Conservation (phyloP, 2,888 invertebrate species). For the Tiliacea aurago region DNA sequence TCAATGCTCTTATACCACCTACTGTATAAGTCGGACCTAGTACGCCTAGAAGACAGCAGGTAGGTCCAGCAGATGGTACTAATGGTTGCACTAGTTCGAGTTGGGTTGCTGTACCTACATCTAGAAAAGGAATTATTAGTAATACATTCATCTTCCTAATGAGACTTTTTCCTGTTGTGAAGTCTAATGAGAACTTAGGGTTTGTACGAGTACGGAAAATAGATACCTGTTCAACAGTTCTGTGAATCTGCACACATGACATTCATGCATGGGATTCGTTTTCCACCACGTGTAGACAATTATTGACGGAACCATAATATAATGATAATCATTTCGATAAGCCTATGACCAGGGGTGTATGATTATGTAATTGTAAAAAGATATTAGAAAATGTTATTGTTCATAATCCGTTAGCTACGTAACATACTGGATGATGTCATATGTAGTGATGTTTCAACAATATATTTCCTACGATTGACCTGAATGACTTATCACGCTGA, state of each 20-base stretch:
- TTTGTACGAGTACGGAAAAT: not conserved
- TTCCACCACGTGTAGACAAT: constrained; percentile 1
- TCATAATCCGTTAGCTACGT: not conserved
- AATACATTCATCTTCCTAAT: not conserved
- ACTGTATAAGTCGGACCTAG: constrained; percentile 85
- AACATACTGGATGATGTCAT: constrained; percentile 31
- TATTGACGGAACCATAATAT: constrained; percentile 21
- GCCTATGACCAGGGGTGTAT: not conserved
- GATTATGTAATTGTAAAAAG: constrained; percentile 5
- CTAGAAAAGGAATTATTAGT: constrained; percentile 83
- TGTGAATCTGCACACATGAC: not conserved
- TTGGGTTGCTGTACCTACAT: constrained; percentile 95
- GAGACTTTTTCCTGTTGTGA: constrained; percentile 1
- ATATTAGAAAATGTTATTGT: not conserved
- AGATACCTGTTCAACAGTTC: not conserved
- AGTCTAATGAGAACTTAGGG: not conserved
- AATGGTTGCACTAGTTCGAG: constrained; percentile 93
- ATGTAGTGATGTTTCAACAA: not conserved
- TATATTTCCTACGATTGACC: constrained; percentile 45
- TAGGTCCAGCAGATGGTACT: constrained; percentile 83
- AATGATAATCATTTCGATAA: constrained; percentile 7
- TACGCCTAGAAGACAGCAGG: constrained; percentile 85
- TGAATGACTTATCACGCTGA: constrained; percentile 1
- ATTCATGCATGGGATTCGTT: too few relatives aligned
- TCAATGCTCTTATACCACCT: constrained; percentile 94